Conservation (phyloP, 2,113 vertebrate genomes). For the Solea solea region DNA sequence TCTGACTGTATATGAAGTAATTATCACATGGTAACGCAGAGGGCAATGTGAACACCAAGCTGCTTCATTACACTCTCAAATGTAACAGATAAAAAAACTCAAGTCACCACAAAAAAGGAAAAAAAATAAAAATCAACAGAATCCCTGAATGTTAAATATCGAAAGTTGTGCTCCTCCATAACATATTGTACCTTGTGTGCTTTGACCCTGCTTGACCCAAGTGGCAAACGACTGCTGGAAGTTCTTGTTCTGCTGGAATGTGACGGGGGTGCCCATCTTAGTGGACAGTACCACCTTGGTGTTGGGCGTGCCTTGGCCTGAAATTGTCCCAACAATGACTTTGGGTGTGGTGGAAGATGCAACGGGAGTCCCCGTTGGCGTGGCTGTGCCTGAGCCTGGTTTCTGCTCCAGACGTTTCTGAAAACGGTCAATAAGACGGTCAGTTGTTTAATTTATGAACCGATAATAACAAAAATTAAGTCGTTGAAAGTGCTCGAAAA, state of each 20-base stretch:
- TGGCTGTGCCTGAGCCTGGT: slow-evolving; percentile 74
- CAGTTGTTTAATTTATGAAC: not conserved
- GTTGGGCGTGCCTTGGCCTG: slow-evolving; percentile 87
- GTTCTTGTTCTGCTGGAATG: slow-evolving; percentile 99
- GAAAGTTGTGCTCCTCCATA: not conserved
- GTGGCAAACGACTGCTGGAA: slow-evolving; percentile 99
- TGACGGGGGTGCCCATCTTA: slow-evolving; percentile 95
- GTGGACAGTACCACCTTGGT: slow-evolving; percentile 95
- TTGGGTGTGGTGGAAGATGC: slow-evolving; percentile 87
- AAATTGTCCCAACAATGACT: slow-evolving; percentile 69
- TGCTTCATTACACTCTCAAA: not conserved
- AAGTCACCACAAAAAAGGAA: not conserved
- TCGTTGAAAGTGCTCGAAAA: not conserved
- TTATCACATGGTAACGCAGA: too few relatives aligned
- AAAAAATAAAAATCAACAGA: not conserved
- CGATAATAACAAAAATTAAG: not conserved
- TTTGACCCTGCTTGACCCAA: slow-evolving; percentile 98
- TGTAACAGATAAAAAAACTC: not conserved
- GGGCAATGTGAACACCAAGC: too few relatives aligned
- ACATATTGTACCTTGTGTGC: slow-evolving; percentile 85
- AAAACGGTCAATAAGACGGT: slow-evolving; percentile 7
- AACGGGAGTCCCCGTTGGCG: slow-evolving; percentile 81
- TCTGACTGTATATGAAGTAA: too few relatives aligned
- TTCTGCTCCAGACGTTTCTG: slow-evolving; percentile 98
- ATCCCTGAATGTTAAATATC: not conserved